Percentiles rank a stretch among this genome's conserved stretches.
phyloP scores from a whole-genome alignment of 2,888 invertebrate genomes.

The Sialis lutaria region DNA sequence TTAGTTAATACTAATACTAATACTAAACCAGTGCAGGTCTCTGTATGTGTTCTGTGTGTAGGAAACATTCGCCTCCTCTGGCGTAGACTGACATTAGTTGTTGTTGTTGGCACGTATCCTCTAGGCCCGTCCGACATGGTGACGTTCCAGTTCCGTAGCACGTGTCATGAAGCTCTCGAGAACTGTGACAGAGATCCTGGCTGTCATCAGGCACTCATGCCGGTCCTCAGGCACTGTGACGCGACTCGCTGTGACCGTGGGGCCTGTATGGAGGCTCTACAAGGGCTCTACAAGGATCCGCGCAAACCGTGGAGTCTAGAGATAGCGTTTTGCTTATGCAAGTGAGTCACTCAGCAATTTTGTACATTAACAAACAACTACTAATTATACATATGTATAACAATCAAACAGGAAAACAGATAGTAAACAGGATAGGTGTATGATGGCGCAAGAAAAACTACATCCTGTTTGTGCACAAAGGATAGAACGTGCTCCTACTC shows the following conservation, averaged over 20 bases:
- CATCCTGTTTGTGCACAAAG: slow-evolving; percentile 81
- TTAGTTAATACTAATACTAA: too few relatives aligned
- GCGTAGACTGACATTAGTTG: too few relatives aligned
- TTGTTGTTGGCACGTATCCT: neutral
- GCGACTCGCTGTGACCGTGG: slow-evolving; percentile 60
- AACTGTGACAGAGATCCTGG: slow-evolving; percentile 66
- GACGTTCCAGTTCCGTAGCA: slow-evolving; percentile 57
- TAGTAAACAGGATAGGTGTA: slow-evolving; percentile 71
- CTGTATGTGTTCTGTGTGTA: too few relatives aligned
- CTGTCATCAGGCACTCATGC: slow-evolving; percentile 61
- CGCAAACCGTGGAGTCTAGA: slow-evolving; percentile 71
- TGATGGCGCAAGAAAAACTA: slow-evolving; percentile 75
- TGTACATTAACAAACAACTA: neutral
- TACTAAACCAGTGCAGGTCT: too few relatives aligned
- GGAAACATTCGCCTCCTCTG: too few relatives aligned
- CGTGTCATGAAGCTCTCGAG: slow-evolving; percentile 73
- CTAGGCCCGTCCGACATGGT: slow-evolving; percentile 8
- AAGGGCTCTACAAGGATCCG: slow-evolving; percentile 69
- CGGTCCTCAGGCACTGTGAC: slow-evolving; percentile 74
- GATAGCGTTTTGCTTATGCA: slow-evolving; percentile 86
- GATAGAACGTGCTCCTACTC: slow-evolving; percentile 41
- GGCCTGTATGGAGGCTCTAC: slow-evolving; percentile 74
- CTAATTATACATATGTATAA: neutral
- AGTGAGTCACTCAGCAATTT: slow-evolving; percentile 40
- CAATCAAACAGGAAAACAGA: slow-evolving; percentile 58